Base-by-base conservation (phyloP, 2,113 vertebrate species). In the Eira barbara region DNA sequence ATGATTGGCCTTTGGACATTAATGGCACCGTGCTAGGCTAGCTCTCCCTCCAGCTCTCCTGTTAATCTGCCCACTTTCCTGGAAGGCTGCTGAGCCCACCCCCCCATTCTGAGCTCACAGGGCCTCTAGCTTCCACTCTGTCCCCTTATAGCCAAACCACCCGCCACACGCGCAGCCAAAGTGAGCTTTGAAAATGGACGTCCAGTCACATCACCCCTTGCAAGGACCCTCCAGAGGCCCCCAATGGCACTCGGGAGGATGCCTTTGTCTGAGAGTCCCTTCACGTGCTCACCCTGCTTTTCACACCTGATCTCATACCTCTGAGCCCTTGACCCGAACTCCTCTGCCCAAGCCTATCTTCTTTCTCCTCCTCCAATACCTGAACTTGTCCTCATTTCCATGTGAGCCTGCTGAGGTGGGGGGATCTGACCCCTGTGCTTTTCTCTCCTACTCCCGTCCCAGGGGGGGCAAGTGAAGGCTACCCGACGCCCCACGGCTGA, bases 391-490 rank as follows among this genome's bases (percentile, higher is more conserved):
- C 69, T 80, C 52, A 11, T 36, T 5, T 25, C 36, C 73, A 45
- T 2, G 1, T 8, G 49, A 79, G 34, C 10, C 17, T 15, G 3
- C 39, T 20, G 6, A n/a, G 45, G 2, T 42, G 39, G 39, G 0
- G 13, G n/a, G 6, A 15, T 20, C 89, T 52, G 20, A 52, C 1
- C 52, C 15, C 31, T 3, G 0, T 65, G 69, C 27, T 18, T 47
- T 9, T 57, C 47, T 23, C 59, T 49, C 34, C 34, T 3, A 36
- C 6, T 8, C 17, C 18, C 29, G 2, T 52, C 86, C 80, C 27
- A 8, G 34, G 34, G 3, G 3, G 29, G 13, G n/a, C 9, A 49
- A 13, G 14, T 67, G 36, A 55, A 39, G 7, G 12, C n/a, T 29
- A 10, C 18, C 17, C 4, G 34, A 2, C 6, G 1, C 34, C 31